Conservation (phyloP, 2,888 invertebrate genomes). For the Nysson spinosus region DNA sequence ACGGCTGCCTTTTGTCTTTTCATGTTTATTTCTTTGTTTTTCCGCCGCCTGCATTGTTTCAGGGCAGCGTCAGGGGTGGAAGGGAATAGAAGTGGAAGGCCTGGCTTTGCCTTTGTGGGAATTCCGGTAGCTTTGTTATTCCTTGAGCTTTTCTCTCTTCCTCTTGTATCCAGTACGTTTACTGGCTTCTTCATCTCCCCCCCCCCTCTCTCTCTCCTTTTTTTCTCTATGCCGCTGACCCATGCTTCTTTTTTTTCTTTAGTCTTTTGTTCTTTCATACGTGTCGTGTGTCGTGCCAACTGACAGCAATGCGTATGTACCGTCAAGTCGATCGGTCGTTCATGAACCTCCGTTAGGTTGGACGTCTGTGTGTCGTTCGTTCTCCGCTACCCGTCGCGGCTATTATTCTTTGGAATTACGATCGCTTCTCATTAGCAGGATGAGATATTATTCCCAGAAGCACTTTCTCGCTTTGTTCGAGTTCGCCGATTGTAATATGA, state of each 20-base stretch:
- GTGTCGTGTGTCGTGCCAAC: constrained; percentile 23
- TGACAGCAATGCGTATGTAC: constrained; percentile 19
- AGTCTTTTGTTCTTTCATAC: constrained; percentile 26
- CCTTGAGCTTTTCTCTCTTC: constrained; percentile 58
- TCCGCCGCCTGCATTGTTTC: constrained; percentile 73
- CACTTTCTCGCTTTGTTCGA: background rate
- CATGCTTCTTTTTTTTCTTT: constrained; percentile 29
- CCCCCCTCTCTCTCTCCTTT: constrained; percentile 6
- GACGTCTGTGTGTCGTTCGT: background rate
- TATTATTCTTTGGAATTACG: constrained; percentile 20
- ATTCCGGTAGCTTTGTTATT: constrained; percentile 68
- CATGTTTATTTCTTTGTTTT: constrained; percentile 77
- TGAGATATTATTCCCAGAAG: constrained; percentile 14
- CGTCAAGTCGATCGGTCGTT: constrained; percentile 35
- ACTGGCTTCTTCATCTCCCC: background rate
- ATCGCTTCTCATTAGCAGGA: constrained; percentile 38
- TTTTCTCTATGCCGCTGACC: constrained; percentile 47
- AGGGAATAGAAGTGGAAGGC: constrained; percentile 37
- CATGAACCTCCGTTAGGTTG: constrained; percentile 39
- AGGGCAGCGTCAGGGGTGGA: constrained; percentile 45
- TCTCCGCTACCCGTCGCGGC: background rate
- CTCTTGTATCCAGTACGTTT: background rate
- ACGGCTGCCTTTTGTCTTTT: constrained; percentile 74
- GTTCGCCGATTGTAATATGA: background rate
- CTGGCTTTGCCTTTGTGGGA: constrained; percentile 63